phyloP scores from a whole-genome alignment of 2,113 vertebrate genomes.

The Ictidomys tridecemlineatus region DNA sequence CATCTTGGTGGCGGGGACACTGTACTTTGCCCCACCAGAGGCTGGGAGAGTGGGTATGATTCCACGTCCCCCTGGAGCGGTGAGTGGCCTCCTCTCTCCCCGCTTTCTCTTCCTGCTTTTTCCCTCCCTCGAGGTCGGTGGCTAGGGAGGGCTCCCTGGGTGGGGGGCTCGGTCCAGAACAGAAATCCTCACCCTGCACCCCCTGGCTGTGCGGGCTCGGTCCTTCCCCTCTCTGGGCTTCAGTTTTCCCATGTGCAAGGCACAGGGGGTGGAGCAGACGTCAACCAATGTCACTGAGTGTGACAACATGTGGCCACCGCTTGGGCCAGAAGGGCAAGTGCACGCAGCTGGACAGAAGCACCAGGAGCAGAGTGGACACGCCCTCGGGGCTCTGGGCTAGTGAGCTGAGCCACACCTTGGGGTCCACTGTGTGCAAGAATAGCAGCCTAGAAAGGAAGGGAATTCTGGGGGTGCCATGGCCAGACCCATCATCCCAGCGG shows the following conservation, averaged over 20 bases:
- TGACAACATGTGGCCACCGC: too few species aligned
- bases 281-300: too few species aligned
- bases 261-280: accelerated
- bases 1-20: not conserved
- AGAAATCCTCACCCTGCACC: not conserved
- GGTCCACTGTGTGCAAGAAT: too few species aligned
- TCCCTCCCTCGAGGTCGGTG: too few species aligned
- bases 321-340: too few species aligned
- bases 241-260: not conserved
- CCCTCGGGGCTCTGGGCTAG: accelerated
- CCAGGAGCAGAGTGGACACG: too few species aligned
- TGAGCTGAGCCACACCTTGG: too few species aligned
- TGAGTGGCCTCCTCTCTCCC: not conserved
- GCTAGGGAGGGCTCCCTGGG: not conserved
- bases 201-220: accelerated
- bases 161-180: accelerated
- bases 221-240: not conserved
- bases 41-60: not conserved
- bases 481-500: too few species aligned
- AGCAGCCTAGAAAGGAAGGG: too few species aligned
- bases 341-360: too few species aligned
- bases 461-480: too few species aligned
- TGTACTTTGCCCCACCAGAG: not conserved
- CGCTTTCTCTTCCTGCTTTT: too few species aligned
- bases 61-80: not conserved